Evolutionary conservation across 2,113 vertebrate genomes (phyloP), one percentile per base, ranked within the genome.

Genomic region (Pterocles burchelli): DNA sequence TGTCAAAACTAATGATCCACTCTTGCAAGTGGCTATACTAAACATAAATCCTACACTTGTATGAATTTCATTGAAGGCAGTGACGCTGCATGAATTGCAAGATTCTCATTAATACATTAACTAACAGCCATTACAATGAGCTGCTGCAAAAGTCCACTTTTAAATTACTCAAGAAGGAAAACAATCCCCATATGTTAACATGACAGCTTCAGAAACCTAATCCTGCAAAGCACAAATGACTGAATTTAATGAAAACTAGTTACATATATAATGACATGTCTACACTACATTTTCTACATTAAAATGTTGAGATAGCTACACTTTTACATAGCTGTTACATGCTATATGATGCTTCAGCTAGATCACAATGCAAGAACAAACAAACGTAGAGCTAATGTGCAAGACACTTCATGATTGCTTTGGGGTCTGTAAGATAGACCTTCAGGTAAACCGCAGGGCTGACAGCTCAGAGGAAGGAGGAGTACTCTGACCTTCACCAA

Each of bases 211-310:
- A 29, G 55, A 66, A 70, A 49, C 33, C 28, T 21, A 51, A 51
- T 26, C 34, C 34, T 11, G 57, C 16, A 34, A 59, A 59, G 20
- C 31, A 70, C 19, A 43, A 46, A 18, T 3, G n/a, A 43, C 13
- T 29, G 65, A 59, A 49, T 17, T 26, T 20, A 45, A 29, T 21
- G 34, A 38, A 58, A 63, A 36, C 7, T 38, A 51, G 59, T 17
- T 13, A 17, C 5, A 4, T 1, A 1, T 12, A 17, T 41, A 26
- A 43, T 3, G 13, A 38, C 33, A 59, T 1, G 13, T 28, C 65
- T 18, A 21, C 34, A 14, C 1, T 2, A 28, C 31, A 22, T 38
- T 38, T 57, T 20, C n/a, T 19, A 18, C 5, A 10, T 21, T 11
- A 36, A 48, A 84, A 19, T 2, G 11, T 17, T 33, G 22, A 55